phyloP scores from a whole-genome alignment of 2,888 invertebrate genomes.

The Cataglyphis livida region DNA sequence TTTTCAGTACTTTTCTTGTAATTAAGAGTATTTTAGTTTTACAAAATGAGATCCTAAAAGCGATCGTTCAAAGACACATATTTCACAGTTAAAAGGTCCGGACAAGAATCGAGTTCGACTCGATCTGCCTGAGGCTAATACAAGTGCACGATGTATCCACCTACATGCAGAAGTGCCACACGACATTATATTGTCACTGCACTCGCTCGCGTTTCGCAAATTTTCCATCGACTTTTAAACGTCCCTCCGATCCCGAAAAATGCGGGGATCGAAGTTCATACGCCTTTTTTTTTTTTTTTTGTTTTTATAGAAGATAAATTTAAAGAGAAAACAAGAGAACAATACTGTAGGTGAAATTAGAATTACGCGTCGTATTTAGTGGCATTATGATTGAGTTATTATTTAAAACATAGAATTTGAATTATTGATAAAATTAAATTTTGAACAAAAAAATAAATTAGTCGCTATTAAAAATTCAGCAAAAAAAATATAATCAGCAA shows the following conservation, averaged over 20 bases:
- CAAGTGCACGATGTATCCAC: background rate
- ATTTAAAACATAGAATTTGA: background rate
- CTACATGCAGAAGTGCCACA: background rate
- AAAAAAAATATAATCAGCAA: background rate
- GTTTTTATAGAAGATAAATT: background rate
- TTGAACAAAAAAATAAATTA: background rate
- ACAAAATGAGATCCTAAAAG: background rate
- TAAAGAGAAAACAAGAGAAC: background rate
- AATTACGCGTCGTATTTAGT: background rate
- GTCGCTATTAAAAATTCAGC: background rate
- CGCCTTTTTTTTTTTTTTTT: background rate
- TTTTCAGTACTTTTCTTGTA: background rate
- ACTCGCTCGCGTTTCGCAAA: constrained; percentile 11
- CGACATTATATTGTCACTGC: constrained; percentile 18
- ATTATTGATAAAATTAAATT: background rate
- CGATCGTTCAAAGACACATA: background rate
- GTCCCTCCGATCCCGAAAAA: constrained; percentile 9
- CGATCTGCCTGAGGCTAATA: constrained; percentile 11
- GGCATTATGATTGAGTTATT: background rate
- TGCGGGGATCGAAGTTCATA: background rate
- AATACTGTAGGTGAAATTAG: background rate
- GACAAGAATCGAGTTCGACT: background rate
- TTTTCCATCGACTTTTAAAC: constrained; percentile 33
- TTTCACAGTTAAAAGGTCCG: constrained; percentile 9
- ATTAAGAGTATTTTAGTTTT: constrained; percentile 3